Conservation (phyloP, 2,113 vertebrate genomes). For the Pedetes capensis region DNA sequence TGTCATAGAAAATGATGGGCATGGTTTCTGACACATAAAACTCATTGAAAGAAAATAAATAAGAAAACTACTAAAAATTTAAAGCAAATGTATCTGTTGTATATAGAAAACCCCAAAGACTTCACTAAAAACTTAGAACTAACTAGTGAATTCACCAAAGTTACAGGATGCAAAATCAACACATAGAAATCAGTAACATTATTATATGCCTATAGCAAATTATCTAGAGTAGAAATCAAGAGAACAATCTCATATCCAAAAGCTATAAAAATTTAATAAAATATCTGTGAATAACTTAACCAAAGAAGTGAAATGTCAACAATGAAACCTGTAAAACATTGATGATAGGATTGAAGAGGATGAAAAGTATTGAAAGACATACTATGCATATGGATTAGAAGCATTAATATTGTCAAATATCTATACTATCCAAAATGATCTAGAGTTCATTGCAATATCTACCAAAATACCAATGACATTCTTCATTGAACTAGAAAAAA, state of each 20-base stretch:
- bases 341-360: neutral
- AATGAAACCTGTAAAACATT: neutral
- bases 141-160: neutral
- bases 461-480: neutral
- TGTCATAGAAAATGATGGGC: neutral
- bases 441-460: neutral
- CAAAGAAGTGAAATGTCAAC: neutral
- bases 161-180: neutral
- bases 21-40: neutral
- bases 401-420: neutral
- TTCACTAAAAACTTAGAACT: neutral
- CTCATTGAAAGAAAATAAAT: neutral
- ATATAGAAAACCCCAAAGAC: neutral
- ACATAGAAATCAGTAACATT: neutral
- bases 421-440: neutral
- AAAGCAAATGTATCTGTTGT: no score
- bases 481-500: neutral
- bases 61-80: neutral
- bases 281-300: neutral
- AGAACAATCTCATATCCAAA: neutral
- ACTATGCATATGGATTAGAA: neutral
- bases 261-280: neutral
- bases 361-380: neutral
- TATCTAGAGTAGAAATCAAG: neutral
- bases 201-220: neutral